These are phyloP conservation scores for Oreohelix idahoensis DNA, from an alignment of 1,140 invertebrate genomes.

Conservation along the genomic window DNA sequence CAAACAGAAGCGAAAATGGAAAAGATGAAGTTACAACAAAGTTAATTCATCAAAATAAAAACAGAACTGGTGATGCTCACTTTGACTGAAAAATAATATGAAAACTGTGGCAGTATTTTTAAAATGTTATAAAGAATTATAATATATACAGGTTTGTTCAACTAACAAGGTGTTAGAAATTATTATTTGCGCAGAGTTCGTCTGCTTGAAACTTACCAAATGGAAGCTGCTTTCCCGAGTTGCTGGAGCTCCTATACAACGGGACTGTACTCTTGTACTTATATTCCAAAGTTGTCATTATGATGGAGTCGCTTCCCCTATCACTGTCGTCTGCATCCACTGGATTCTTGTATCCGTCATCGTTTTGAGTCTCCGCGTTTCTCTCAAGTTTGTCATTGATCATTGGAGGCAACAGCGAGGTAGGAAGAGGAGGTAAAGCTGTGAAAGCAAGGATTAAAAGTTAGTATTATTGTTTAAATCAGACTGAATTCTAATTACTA, in stretches of 20 bases:
- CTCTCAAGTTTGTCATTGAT: background rate
- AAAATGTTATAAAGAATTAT: no score
- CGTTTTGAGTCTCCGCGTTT: background rate
- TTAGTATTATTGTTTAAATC: no score
- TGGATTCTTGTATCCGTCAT: background rate
- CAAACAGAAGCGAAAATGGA: no score
- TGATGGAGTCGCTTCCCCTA: conserved; percentile 11
- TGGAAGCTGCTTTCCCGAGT: background rate
- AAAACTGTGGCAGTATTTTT: no score
- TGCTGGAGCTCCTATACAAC: background rate
- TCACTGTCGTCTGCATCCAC: background rate
- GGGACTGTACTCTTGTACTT: conserved; percentile 27
- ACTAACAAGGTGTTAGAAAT: no score
- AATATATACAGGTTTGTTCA: no score
- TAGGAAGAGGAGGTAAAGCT: conserved; percentile 54
- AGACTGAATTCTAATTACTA: no score
- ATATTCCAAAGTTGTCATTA: background rate
- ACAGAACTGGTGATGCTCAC: no score
- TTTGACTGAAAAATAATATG: no score
- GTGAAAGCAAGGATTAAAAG: background rate
- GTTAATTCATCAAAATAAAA: no score
- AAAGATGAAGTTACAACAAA: no score
- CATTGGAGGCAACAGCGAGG: conserved; percentile 35
- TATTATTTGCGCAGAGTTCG: no score
- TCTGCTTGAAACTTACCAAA: conserved; percentile 11